phyloP scores from a whole-genome alignment of 92 coral and sea anemone genomes.

The Micromussa lordhowensis region DNA sequence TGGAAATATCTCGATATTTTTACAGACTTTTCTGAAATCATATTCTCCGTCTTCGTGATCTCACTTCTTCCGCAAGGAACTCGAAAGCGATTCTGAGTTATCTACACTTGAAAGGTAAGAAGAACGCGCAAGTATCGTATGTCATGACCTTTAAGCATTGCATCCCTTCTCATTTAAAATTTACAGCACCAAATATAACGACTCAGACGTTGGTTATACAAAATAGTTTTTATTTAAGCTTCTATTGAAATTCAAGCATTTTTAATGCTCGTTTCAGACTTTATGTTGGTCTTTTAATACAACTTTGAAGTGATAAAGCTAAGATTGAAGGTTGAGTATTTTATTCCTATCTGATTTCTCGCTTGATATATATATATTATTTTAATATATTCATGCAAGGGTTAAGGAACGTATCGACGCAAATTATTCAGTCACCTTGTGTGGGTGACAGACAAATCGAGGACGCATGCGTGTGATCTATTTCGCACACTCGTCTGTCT shows the following conservation, averaged over 20 bases:
- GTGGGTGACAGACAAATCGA: not conserved
- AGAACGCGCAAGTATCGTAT: not conserved
- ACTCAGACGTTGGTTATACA: not conserved
- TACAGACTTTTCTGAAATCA: not conserved
- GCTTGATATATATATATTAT: not conserved
- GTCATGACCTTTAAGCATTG: not conserved
- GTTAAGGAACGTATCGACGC: not conserved
- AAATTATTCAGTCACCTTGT: not conserved
- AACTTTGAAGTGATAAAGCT: not conserved
- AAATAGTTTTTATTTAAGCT: not conserved
- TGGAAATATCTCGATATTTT: not conserved
- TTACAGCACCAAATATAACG: not conserved
- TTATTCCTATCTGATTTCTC: not conserved
- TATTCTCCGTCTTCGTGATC: not conserved
- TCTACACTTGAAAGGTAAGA: constrained; percentile 23
- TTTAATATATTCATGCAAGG: not conserved
- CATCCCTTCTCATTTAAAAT: not conserved
- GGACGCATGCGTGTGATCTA: not conserved
- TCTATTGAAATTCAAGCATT: not conserved
- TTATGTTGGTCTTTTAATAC: not conserved
- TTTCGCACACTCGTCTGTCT: not conserved
- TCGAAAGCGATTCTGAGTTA: not conserved
- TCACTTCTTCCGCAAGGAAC: not conserved
- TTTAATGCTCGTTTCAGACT: not conserved
- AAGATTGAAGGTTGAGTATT: not conserved